These are phyloP conservation scores for Rhyacichthys aspro DNA, from an alignment of 2,797 vertebrate genomes.

Conservation along the genomic window DNA sequence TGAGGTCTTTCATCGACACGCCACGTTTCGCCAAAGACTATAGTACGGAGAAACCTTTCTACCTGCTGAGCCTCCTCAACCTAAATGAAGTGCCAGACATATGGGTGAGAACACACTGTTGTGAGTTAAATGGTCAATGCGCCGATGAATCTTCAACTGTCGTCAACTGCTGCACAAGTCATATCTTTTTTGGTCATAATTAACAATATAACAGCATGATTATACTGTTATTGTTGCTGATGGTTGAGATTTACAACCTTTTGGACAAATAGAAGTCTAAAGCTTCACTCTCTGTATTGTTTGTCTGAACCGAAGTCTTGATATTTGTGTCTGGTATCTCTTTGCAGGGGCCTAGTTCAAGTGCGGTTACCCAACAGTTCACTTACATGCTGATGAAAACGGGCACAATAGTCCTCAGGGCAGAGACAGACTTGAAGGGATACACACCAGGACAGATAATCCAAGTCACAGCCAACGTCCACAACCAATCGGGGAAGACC, in stretches of 20 bases:
- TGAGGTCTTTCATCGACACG: conserved; percentile 90
- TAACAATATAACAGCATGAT: no score
- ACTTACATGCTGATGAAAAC: conserved; percentile 94
- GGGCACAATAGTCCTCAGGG: conserved; percentile 84
- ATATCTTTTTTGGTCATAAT: no score
- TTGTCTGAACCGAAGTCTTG: no score
- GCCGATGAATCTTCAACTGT: no score
- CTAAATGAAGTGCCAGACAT: conserved; percentile 92
- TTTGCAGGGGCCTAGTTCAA: conserved; percentile 82
- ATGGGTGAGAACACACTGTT: conserved; percentile 79
- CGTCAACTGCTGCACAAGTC: no score
- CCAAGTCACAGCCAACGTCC: conserved; percentile 83
- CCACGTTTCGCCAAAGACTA: conserved; percentile 93
- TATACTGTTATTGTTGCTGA: no score
- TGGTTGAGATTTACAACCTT: no score
- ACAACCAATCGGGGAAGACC: conserved; percentile 91
- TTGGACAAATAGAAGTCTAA: no score
- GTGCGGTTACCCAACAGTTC: conserved; percentile 88
- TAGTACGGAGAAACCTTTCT: conserved; percentile 86
- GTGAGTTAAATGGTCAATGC: neutral
- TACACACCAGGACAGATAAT: conserved; percentile 91
- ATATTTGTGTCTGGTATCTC: neutral
- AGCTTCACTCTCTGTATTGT: no score
- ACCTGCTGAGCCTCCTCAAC: conserved; percentile 87
- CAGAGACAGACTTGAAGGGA: conserved; percentile 86